A percentile compares a stretch with the other conserved stretches of the same genome.
phyloP scores from a whole-genome alignment of 1,140 invertebrate genomes.

The Platyscapa corneri region DNA sequence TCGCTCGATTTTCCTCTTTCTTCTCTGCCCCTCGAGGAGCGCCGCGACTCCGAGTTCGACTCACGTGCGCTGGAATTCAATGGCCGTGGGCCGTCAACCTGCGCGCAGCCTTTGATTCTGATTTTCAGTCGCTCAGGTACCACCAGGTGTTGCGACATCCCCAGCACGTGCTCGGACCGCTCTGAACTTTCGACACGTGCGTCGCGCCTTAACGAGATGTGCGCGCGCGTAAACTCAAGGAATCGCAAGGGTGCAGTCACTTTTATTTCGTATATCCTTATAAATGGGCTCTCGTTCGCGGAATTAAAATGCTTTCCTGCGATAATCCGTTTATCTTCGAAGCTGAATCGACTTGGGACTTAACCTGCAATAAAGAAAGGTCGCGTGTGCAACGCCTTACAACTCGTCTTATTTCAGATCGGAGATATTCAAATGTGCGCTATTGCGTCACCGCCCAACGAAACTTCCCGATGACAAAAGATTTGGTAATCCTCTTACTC shows the following conservation, averaged over 20 bases:
- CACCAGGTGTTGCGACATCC: background rate
- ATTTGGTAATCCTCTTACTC: background rate
- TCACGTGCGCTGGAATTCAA: background rate
- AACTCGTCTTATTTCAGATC: background rate
- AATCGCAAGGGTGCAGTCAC: no score
- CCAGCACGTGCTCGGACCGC: background rate
- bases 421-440: background rate
- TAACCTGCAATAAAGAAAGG: background rate
- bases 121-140: background rate
- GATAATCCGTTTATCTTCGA: background rate
- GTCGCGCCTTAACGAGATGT: no score
- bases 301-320: background rate
- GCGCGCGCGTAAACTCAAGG: no score
- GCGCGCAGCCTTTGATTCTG: background rate
- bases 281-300: background rate
- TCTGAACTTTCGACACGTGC: background rate
- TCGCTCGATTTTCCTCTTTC: background rate
- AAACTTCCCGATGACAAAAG: background rate
- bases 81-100: background rate
- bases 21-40: background rate
- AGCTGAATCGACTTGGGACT: background rate
- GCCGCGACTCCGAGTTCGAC: no score
- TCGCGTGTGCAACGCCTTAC: background rate
- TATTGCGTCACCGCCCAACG: background rate
- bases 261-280: background rate